Base-by-base conservation (phyloP, 2,888 invertebrate genomes). In the Drosophila niveifrons region DNA sequence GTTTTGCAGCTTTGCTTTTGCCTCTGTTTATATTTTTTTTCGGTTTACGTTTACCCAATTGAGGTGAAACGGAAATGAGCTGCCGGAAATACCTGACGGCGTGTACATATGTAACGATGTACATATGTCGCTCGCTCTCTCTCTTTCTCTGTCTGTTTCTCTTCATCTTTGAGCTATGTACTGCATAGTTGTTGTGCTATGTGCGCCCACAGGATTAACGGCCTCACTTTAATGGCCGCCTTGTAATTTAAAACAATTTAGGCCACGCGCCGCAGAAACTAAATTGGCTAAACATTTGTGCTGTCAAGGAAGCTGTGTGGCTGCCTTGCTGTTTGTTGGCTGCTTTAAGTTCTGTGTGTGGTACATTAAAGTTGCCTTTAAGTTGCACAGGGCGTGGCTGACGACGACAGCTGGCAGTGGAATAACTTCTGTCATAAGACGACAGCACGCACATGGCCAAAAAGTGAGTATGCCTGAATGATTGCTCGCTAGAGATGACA, bases 1-100 rank as follows among this genome's bases (percentile, higher is more conserved):
- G 66, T 62, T 73, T 71, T 75, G 64, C 61, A 61, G 75, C 72
- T 68, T 65, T 73, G 72, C 72, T 72, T 68, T 65, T 44, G 11
- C 11, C 10, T 28, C 23, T 63, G 51, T 62, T 47, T 18, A 23
- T 57, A 58, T 46, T 41, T 39, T 13, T 29, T 78, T 61, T 59
- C 3, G 62, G 65, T 69, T 74, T 73, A 74, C 77, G 69, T 77
- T 75, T 80, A 77, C 78, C 80, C 83, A 82, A 87, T 87, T 81
- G 81, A 88, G 88, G 87, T 85, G 80, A 89, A 87, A 75, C 83
- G 90, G 90, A 90, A 90, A 90, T 90, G 83, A 83, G 88, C 80
- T 82, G 85, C 81, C 88, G 89, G 90, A 90, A 83, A 89, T 86
- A 77, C 82, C 88, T 84, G 78, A 78, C 79, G 77, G 76, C 77